Evolutionary conservation across 2,113 vertebrate species (phyloP).

Genomic region (Patagioenas fasciata): DNA sequence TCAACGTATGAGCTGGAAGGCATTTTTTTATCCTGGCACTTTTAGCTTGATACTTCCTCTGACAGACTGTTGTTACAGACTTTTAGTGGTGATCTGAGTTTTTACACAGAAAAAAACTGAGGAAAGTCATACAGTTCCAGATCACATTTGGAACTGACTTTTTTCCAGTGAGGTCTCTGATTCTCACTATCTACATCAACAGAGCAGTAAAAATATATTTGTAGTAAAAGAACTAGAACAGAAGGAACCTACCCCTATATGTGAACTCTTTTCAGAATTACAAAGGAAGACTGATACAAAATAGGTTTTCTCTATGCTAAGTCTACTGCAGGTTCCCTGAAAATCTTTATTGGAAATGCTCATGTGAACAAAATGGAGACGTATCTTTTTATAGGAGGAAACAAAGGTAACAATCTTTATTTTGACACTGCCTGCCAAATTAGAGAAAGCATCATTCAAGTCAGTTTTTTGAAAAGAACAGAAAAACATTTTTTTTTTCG

Average conservation of each 20-base stretch:
- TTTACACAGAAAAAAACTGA: background rate
- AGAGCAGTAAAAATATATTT: background rate
- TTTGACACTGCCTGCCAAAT: background rate
- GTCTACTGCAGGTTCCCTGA: background rate
- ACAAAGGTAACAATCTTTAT: background rate
- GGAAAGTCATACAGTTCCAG: background rate
- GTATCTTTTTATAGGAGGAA: background rate
- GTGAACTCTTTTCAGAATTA: background rate
- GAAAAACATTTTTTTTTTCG: background rate
- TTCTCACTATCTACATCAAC: background rate
- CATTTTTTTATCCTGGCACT: background rate
- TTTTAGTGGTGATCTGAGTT: background rate
- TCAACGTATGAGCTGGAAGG: background rate
- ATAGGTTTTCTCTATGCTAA: background rate
- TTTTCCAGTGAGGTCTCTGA: background rate
- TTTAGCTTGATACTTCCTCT: background rate
- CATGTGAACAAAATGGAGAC: background rate
- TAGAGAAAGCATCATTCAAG: background rate
- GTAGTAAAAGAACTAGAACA: background rate
- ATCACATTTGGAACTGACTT: background rate
- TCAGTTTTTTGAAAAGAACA: background rate
- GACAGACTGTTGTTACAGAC: background rate
- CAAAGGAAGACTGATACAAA: background rate
- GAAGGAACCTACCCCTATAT: background rate
- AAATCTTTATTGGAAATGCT: background rate